A percentile compares a stretch with the other conserved stretches of the same genome.
These are phyloP conservation scores for Busseola fusca DNA, from an alignment of 2,888 invertebrate genomes.

Conservation along the genomic window DNA sequence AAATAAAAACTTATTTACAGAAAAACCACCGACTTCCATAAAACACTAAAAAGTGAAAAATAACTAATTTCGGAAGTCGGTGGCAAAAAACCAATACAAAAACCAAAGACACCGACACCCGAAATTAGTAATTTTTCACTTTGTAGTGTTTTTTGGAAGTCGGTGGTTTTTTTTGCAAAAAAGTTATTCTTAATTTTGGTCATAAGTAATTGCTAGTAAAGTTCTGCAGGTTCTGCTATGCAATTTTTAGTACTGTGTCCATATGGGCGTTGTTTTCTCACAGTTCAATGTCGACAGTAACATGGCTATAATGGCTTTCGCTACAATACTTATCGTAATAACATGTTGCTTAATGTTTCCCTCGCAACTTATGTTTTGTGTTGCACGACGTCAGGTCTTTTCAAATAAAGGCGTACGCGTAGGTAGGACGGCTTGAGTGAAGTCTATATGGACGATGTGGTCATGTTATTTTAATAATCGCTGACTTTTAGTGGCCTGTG, in stretches of 20 bases:
- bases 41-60: too few relatives aligned
- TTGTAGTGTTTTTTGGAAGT: too few relatives aligned
- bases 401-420: constrained; percentile 39
- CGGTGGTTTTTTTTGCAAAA: too few relatives aligned
- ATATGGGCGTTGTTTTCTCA: constrained; percentile 70
- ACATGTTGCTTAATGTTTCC: constrained; percentile 40
- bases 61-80: too few relatives aligned
- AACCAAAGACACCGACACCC: too few relatives aligned
- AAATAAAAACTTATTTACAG: too few relatives aligned
- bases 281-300: constrained; percentile 56
- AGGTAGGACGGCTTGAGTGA: constrained; percentile 4
- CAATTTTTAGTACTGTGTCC: constrained; percentile 33
- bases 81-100: too few relatives aligned
- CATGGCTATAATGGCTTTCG: constrained; percentile 48
- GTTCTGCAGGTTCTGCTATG: constrained; percentile 2
- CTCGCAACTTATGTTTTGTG: constrained; percentile 49
- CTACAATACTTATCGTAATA: constrained; percentile 44
- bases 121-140: too few relatives aligned
- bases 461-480: constrained; percentile 29
- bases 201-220: constrained; percentile 1
- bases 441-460: constrained; percentile 6
- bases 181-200: background rate
- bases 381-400: constrained; percentile 32
- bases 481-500: constrained; percentile 27
- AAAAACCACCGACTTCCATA: too few relatives aligned